These are phyloP conservation scores for Cercocebus atys DNA, from an alignment of 2,113 vertebrate genomes.

Conservation along the genomic window DNA sequence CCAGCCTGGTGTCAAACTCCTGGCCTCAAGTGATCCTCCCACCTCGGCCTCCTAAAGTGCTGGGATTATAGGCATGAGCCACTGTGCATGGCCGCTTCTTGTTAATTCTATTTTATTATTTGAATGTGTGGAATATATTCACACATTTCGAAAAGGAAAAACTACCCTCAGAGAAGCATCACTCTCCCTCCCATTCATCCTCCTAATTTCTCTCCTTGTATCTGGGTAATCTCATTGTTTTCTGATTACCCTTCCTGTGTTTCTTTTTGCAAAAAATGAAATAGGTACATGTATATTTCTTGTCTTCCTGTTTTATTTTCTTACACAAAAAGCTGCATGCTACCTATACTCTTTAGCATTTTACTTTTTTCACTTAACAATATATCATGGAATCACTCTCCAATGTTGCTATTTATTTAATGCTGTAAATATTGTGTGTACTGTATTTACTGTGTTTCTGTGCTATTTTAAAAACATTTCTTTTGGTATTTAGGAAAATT, in stretches of 20 bases:
- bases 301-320: neutral
- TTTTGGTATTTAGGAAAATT: neutral
- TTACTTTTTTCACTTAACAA: neutral
- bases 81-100: neutral
- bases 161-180: neutral
- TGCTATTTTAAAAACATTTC: neutral
- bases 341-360: neutral
- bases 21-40: no score
- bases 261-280: neutral
- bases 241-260: neutral
- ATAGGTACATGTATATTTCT: neutral
- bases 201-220: neutral
- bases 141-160: neutral
- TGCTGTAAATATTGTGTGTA: neutral
- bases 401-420: neutral
- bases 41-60: no score
- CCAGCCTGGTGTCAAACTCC: no score
- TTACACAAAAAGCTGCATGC: neutral
- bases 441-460: neutral
- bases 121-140: neutral
- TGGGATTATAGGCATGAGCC: no score
- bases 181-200: neutral
- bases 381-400: neutral
- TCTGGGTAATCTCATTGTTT: neutral
- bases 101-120: neutral